Conservation (phyloP, 2,113 vertebrate genomes). For the Aphelocoma coerulescens region DNA sequence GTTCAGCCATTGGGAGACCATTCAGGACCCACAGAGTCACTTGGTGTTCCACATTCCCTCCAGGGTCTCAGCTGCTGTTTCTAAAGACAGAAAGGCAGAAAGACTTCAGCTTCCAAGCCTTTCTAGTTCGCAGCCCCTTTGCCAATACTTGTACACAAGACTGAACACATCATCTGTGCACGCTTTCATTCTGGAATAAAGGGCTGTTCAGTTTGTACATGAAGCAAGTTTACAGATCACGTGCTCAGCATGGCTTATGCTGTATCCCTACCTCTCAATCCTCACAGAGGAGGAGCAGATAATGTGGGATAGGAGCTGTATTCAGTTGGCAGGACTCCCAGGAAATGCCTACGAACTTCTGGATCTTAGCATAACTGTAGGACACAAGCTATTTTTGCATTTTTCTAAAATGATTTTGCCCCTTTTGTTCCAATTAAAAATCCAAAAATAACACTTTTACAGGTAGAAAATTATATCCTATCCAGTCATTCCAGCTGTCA, state of each 20-base stretch:
- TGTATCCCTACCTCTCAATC: neutral
- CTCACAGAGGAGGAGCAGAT: neutral
- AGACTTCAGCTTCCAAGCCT: neutral
- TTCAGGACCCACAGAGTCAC: neutral
- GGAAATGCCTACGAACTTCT: constrained; percentile 16
- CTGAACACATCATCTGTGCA: neutral
- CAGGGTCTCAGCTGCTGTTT: constrained; percentile 36
- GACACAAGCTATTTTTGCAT: neutral
- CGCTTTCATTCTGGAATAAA: neutral
- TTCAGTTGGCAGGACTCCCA: constrained; percentile 18
- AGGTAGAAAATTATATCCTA: neutral
- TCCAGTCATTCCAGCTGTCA: neutral
- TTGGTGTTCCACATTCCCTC: neutral
- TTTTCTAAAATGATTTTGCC: neutral
- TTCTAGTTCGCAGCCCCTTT: neutral
- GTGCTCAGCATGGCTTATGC: neutral
- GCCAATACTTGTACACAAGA: neutral
- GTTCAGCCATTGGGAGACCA: neutral
- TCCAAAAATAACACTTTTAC: neutral
- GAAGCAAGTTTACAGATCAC: neutral
- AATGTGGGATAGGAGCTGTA: neutral
- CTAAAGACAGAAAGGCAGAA: neutral
- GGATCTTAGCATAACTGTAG: neutral
- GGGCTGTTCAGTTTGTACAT: neutral
- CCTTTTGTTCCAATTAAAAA: neutral